Evolutionary conservation across 2,113 vertebrate genomes (phyloP).

Genomic region (Mola mola): DNA sequence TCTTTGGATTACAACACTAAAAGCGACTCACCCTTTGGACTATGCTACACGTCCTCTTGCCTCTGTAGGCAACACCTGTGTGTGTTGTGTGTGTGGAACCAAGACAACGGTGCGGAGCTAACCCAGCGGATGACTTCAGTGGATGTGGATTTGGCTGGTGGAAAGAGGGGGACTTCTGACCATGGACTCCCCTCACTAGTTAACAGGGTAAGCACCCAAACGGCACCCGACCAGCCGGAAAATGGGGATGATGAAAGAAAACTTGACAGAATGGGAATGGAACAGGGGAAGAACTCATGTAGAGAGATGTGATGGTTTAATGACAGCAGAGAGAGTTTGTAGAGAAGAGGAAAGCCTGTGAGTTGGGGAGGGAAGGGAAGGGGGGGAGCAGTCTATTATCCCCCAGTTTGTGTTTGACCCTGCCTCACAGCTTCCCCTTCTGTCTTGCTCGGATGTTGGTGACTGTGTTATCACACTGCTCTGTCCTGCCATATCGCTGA

Average conservation of each 20-base stretch:
- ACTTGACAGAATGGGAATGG: conserved; percentile 50
- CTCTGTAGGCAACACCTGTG: conserved; percentile 64
- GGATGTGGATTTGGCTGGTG: conserved; percentile 55
- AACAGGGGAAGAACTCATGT: conserved; percentile 11
- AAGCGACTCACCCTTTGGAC: conserved; percentile 63
- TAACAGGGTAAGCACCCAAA: conserved; percentile 66
- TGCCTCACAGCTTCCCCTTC: conserved; percentile 38
- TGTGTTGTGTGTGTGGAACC: conserved; percentile 22
- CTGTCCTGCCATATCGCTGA: too few species aligned
- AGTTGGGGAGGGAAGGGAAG: conserved; percentile 4
- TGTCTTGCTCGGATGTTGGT: conserved; percentile 48
- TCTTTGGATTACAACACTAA: conserved; percentile 56
- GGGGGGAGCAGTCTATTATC: conserved; percentile 53
- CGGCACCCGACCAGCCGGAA: conserved; percentile 41
- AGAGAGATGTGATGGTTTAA: conserved; percentile 3
- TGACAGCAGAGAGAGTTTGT: conserved; percentile 12
- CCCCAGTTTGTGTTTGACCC: conserved; percentile 42
- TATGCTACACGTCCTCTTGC: conserved; percentile 39
- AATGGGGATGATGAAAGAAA: conserved; percentile 31
- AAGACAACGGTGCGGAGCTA: conserved; percentile 27
- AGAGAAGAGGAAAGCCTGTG: not conserved
- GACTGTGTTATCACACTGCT: conserved; percentile 23
- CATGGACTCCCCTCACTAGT: conserved; percentile 72
- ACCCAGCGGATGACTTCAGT: conserved; percentile 66
- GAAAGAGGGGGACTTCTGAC: conserved; percentile 52